phyloP scores from a whole-genome alignment of 2,797 vertebrate species.

The Bovichtus variegatus region DNA sequence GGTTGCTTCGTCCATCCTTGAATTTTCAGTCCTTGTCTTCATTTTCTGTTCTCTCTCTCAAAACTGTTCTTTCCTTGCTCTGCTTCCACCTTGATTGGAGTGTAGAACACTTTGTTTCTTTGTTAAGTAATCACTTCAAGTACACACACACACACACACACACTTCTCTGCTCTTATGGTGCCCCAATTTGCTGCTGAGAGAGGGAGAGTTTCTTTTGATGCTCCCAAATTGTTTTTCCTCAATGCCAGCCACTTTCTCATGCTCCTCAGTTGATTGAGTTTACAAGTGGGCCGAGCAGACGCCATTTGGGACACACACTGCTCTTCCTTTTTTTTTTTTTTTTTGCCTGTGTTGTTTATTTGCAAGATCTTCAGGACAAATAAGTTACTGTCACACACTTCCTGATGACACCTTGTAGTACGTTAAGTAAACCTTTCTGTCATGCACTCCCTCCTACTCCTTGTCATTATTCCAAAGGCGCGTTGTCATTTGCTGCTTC shows the following conservation, averaged over 20 bases:
- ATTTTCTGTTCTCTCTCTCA: constrained; percentile 50
- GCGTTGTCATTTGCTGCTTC: constrained; percentile 82
- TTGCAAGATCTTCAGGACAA: constrained; percentile 52
- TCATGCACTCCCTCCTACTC: constrained; percentile 41
- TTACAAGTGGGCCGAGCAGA: constrained; percentile 72
- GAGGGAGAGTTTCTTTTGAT: constrained; percentile 62
- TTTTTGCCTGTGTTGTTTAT: constrained; percentile 41
- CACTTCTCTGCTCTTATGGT: constrained; percentile 17
- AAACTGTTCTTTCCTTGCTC: constrained; percentile 43
- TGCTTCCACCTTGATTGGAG: constrained; percentile 73
- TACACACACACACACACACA: constrained; percentile 28
- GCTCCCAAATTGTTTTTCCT: constrained; percentile 71
- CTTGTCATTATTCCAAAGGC: constrained; percentile 81
- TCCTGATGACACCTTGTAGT: constrained; percentile 58
- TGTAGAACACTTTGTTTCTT: constrained; percentile 65
- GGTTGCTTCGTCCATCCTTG: background rate
- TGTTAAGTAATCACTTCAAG: constrained; percentile 75
- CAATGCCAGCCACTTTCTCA: constrained; percentile 63
- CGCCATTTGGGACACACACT: constrained; percentile 44
- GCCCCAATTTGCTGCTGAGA: constrained; percentile 12
- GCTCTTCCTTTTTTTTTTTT: background rate
- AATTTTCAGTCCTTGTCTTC: constrained; percentile 7
- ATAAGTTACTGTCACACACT: constrained; percentile 51
- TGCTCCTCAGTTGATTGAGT: constrained; percentile 74
- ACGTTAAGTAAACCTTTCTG: constrained; percentile 62